These are phyloP conservation scores for Ophion costatus DNA, from an alignment of 2,888 invertebrate species.

Conservation along the genomic window DNA sequence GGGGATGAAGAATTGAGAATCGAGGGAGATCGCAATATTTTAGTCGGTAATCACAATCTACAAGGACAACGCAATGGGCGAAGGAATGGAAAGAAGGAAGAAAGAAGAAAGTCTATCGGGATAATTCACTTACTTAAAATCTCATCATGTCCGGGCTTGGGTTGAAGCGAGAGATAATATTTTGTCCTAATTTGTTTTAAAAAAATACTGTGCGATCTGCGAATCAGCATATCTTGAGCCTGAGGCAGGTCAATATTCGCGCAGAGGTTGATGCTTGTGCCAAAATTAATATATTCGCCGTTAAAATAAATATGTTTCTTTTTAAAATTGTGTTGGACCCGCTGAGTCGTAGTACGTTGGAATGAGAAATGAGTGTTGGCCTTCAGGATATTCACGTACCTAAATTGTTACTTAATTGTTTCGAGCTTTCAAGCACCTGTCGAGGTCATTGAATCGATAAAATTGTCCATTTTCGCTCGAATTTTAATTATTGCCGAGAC, in stretches of 20 bases:
- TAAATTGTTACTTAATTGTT: neutral
- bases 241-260: neutral
- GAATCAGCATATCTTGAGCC: neutral
- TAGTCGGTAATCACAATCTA: neutral
- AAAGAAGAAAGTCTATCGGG: neutral
- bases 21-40: slow-evolving; percentile 29
- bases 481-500: neutral
- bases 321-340: neutral
- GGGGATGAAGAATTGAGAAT: slow-evolving; percentile 21
- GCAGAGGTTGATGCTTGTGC: neutral
- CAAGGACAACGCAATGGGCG: neutral
- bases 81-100: neutral
- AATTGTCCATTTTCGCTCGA: neutral
- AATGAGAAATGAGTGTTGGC: neutral
- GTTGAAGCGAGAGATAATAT: neutral
- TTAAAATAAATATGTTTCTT: neutral
- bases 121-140: slow-evolving; percentile 9
- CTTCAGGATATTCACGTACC: neutral
- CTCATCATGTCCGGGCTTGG: neutral
- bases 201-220: neutral
- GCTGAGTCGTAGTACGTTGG: no score
- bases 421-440: neutral
- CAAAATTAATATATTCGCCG: slow-evolving; percentile 5
- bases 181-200: no score
- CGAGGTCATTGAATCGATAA: neutral